These are phyloP conservation scores for Pangasianodon gigas DNA, from an alignment of 2,113 vertebrate genomes.

Conservation along the genomic window DNA sequence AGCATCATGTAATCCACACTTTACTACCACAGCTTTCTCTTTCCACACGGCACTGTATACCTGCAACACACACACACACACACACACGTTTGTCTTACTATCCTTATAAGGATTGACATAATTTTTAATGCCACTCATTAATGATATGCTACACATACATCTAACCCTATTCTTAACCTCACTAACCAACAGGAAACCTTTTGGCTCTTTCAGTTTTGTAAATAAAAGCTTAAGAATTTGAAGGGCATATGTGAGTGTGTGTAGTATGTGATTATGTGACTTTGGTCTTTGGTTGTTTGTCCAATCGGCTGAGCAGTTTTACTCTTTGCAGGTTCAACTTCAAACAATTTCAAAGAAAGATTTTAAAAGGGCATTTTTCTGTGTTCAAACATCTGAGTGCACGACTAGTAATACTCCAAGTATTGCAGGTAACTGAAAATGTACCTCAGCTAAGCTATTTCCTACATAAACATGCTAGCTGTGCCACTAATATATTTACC, in stretches of 20 bases:
- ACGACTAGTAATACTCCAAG: background rate
- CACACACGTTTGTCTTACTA: background rate
- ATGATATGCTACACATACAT: background rate
- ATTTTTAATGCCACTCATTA: background rate
- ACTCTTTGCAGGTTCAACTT: background rate
- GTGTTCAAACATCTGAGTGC: background rate
- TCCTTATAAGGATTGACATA: background rate
- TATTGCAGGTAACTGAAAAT: background rate
- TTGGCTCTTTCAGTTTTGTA: no score
- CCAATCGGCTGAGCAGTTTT: background rate
- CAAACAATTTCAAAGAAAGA: background rate
- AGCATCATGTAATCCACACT: conserved; percentile 84
- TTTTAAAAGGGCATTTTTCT: background rate
- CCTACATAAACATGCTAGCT: background rate
- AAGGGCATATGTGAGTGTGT: background rate
- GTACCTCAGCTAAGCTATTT: background rate
- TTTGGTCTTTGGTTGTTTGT: background rate
- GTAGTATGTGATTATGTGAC: background rate
- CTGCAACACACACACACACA: conserved; percentile 64
- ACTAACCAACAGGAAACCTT: background rate
- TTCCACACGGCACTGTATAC: conserved; percentile 92
- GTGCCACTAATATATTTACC: background rate
- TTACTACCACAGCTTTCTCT: conserved; percentile 88
- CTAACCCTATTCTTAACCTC: background rate
- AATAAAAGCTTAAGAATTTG: background rate